These are phyloP conservation scores for Drosophila pallidifrons DNA, from an alignment of 1,140 invertebrate genomes.

Conservation along the genomic window DNA sequence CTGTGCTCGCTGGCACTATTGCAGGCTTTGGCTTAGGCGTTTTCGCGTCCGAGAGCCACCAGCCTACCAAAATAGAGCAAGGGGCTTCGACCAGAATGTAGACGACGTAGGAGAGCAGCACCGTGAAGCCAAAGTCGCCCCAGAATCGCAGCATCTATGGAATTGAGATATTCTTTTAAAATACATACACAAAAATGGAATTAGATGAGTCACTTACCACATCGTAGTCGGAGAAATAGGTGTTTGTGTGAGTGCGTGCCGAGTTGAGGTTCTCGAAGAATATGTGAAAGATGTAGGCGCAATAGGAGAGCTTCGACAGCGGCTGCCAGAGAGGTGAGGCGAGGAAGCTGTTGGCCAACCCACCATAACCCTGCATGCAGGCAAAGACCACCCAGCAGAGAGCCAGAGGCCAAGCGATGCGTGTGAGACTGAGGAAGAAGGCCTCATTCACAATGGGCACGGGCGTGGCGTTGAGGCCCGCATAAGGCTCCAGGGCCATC, in stretches of 20 bases:
- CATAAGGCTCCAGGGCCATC: slow-evolving; percentile 71
- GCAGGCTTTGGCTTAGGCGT: slow-evolving; percentile 9
- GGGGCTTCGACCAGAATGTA: slow-evolving; percentile 67
- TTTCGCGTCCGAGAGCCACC: slow-evolving; percentile 25
- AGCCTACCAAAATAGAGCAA: slow-evolving; percentile 46
- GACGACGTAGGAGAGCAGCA: slow-evolving; percentile 57
- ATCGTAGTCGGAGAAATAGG: slow-evolving; percentile 57
- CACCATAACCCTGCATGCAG: slow-evolving; percentile 88
- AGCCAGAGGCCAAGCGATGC: slow-evolving; percentile 87
- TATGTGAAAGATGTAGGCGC: slow-evolving; percentile 85
- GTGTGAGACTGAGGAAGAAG: slow-evolving; percentile 88
- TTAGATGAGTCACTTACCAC: slow-evolving; percentile 38
- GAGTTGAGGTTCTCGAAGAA: slow-evolving; percentile 52
- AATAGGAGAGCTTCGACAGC: slow-evolving; percentile 85
- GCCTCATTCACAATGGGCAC: slow-evolving; percentile 85
- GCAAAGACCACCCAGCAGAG: slow-evolving; percentile 89
- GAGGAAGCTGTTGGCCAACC: slow-evolving; percentile 85
- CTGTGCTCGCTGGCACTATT: no score
- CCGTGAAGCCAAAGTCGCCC: slow-evolving; percentile 61
- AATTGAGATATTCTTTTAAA: not conserved
- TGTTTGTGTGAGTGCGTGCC: slow-evolving; percentile 31
- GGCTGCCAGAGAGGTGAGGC: slow-evolving; percentile 85
- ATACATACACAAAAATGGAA: not conserved
- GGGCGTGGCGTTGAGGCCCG: slow-evolving; percentile 31
- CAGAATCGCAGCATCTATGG: slow-evolving; percentile 62